phyloP scores from a whole-genome alignment of 1,140 invertebrate genomes.

The Phocides pigmalion region DNA sequence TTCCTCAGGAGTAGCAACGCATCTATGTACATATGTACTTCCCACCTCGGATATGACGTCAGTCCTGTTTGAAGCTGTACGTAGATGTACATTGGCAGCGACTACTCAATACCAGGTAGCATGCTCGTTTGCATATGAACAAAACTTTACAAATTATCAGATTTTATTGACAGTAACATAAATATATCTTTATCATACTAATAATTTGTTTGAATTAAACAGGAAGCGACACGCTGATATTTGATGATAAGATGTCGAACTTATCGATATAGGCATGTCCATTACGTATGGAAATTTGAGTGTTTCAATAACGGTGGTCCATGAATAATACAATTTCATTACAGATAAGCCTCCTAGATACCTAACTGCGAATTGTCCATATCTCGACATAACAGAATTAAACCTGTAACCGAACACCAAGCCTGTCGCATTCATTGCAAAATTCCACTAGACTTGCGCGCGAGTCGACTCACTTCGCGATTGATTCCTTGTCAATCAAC shows the following conservation, averaged over 20 bases:
- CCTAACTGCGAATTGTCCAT: constrained; percentile 37
- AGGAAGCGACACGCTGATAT: constrained; percentile 1
- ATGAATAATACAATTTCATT: constrained; percentile 34
- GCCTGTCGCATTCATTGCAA: constrained; percentile 48
- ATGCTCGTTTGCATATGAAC: no score
- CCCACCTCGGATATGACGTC: no score
- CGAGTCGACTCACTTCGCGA: constrained; percentile 45
- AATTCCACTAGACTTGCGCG: constrained; percentile 38
- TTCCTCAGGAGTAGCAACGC: no score
- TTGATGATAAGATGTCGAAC: not conserved
- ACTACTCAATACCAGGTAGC: no score
- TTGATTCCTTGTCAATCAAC: constrained; percentile 44
- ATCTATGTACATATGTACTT: no score
- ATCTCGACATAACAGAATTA: constrained; percentile 53
- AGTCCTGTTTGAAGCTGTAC: no score
- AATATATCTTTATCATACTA: not conserved
- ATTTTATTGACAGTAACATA: not conserved
- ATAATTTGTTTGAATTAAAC: not conserved
- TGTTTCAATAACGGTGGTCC: constrained; percentile 32
- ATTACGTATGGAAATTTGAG: constrained; percentile 30
- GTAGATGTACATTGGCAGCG: no score
- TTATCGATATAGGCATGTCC: not conserved
- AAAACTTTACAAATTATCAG: not conserved
- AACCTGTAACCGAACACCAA: constrained; percentile 55
- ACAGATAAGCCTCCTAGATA: constrained; percentile 34